Percentiles rank a stretch among this genome's conserved stretches.
Conservation (phyloP, 2,888 invertebrate species). For the Pomacea canaliculata region DNA sequence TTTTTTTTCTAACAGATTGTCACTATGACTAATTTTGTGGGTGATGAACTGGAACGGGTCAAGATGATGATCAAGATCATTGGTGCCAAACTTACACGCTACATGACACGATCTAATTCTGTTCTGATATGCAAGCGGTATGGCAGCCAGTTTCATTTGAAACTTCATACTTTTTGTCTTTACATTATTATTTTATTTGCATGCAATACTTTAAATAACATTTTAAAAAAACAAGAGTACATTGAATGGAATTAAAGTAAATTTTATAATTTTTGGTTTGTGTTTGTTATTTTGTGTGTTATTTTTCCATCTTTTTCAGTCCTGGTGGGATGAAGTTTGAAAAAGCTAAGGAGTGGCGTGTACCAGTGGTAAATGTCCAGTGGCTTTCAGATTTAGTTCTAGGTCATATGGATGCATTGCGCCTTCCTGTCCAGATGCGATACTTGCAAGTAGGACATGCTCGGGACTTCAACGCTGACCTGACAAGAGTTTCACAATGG, state of each 20-base stretch:
- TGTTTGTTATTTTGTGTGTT: not conserved
- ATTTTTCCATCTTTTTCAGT: constrained; percentile 70
- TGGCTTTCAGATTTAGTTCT: constrained; percentile 94
- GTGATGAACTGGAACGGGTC: constrained; percentile 85
- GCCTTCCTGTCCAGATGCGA: constrained; percentile 70
- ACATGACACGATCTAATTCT: constrained; percentile 73
- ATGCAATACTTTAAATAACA: not conserved
- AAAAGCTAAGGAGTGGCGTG: constrained; percentile 92
- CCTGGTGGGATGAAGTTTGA: constrained; percentile 89
- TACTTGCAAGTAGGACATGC: constrained; percentile 88
- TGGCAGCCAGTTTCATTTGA: constrained; percentile 23
- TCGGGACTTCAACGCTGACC: constrained; percentile 72
- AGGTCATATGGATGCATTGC: constrained; percentile 85
- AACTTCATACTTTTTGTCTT: not conserved
- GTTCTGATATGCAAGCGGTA: constrained; percentile 72
- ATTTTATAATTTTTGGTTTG: not conserved
- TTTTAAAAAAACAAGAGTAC: no score
- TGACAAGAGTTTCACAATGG: constrained; percentile 81
- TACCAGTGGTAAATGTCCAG: constrained; percentile 90
- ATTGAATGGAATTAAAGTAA: not conserved
- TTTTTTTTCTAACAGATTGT: constrained; percentile 74
- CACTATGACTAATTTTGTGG: constrained; percentile 89
- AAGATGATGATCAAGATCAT: constrained; percentile 86
- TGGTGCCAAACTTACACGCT: constrained; percentile 84
- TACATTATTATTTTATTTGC: not conserved